A percentile compares a stretch with the other conserved stretches of the same genome.
phyloP scores from a whole-genome alignment of 2,113 vertebrate species.

The Pachyramphus minor region DNA sequence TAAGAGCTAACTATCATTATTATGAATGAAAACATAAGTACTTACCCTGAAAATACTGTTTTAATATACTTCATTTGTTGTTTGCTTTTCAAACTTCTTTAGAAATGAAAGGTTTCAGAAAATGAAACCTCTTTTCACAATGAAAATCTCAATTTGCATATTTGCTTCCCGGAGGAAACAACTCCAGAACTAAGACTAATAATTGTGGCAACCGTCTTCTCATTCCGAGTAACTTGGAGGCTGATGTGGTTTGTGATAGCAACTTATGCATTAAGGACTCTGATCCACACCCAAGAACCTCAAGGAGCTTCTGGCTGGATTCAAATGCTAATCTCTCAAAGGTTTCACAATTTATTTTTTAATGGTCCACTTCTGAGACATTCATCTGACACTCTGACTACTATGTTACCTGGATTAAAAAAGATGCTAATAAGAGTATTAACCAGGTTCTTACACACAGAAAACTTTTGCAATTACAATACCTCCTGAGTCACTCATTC shows the following conservation, averaged over 20 bases:
- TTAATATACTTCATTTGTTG: neutral
- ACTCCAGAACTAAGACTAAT: neutral
- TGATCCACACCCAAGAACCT: conserved; percentile 39
- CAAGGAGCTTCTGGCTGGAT: conserved; percentile 63
- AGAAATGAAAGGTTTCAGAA: conserved; percentile 26
- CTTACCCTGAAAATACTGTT: neutral
- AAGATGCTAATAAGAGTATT: conserved; percentile 69
- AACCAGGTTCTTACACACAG: conserved; percentile 59
- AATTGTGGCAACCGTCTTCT: conserved; percentile 18
- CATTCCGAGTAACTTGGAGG: conserved; percentile 19
- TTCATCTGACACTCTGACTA: conserved; percentile 61
- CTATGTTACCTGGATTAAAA: conserved; percentile 72
- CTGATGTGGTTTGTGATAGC: conserved; percentile 16
- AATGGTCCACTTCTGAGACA: conserved; percentile 75
- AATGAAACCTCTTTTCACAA: neutral
- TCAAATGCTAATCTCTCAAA: conserved; percentile 70
- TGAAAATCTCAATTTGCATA: neutral
- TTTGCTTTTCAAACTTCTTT: neutral
- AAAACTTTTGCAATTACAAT: conserved; percentile 65
- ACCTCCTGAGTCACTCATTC: conserved; percentile 57
- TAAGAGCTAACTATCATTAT: neutral
- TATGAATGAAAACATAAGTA: neutral
- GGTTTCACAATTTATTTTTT: conserved; percentile 74
- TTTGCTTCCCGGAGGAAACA: conserved; percentile 11
- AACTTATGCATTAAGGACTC: conserved; percentile 14